Evolutionary conservation across 2,113 vertebrate genomes (phyloP).

Genomic region (Noctilio leporinus): DNA sequence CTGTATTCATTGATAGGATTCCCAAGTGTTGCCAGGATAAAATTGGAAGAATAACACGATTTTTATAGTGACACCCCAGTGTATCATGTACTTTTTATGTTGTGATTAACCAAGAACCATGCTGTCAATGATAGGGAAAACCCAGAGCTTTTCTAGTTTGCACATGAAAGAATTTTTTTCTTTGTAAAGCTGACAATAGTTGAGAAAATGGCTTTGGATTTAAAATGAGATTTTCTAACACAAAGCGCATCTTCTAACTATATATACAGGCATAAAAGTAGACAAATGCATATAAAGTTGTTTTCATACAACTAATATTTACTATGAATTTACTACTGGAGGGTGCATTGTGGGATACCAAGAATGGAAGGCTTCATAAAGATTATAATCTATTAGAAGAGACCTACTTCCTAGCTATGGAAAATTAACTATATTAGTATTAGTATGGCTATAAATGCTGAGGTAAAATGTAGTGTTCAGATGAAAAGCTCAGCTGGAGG

Average conservation of each 20-base stretch:
- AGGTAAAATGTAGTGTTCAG: neutral
- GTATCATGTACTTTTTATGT: neutral
- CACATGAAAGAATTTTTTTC: neutral
- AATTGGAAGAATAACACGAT: conserved; percentile 40
- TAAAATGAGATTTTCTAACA: neutral
- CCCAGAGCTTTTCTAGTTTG: conserved; percentile 28
- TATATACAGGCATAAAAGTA: neutral
- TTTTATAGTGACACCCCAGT: conserved; percentile 32
- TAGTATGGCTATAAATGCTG: neutral
- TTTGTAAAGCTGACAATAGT: conserved; percentile 12
- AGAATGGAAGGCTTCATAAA: neutral
- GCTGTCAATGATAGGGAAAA: conserved; percentile 9
- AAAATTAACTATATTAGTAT: neutral
- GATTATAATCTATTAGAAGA: neutral
- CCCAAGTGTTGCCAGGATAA: neutral
- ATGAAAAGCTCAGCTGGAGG: neutral
- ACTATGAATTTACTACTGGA: neutral
- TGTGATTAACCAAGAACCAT: conserved; percentile 23
- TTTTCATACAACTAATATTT: neutral
- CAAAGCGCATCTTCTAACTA: neutral
- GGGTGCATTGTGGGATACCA: neutral
- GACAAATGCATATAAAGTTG: neutral
- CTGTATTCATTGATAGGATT: conserved; percentile 50
- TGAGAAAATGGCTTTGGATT: conserved; percentile 14
- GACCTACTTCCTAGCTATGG: neutral